A percentile compares a stretch with the other conserved stretches of the same genome.
Evolutionary conservation across 2,888 invertebrate species (phyloP).

Genomic region (Lasioglossum lativentre): DNA sequence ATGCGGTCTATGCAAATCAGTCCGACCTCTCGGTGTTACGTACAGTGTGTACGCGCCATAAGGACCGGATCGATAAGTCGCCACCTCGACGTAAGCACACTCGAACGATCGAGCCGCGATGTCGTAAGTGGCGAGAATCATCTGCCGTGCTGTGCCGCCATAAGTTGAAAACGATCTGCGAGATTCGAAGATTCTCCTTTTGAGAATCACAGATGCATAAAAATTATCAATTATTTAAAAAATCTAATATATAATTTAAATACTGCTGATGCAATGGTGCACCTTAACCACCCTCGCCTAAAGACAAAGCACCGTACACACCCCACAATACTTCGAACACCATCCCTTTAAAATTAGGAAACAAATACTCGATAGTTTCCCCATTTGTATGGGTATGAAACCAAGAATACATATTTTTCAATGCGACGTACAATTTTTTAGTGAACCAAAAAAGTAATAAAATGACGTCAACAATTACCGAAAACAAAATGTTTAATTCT

Average conservation of each 20-base stretch:
- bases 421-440: too few relatives aligned
- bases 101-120: slow-evolving; percentile 46
- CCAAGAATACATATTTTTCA: too few relatives aligned
- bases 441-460: too few relatives aligned
- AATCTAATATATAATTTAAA: not conserved
- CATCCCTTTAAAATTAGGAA: too few relatives aligned
- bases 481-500: not conserved
- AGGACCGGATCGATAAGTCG: slow-evolving; percentile 66
- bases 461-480: not conserved
- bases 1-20: slow-evolving; percentile 57
- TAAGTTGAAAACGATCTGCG: slow-evolving; percentile 21
- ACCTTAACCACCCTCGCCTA: too few relatives aligned
- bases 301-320: too few relatives aligned
- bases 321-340: too few relatives aligned
- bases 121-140: slow-evolving; percentile 51
- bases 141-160: slow-evolving; percentile 36
- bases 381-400: too few relatives aligned
- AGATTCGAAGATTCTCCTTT: not conserved
- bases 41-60: slow-evolving; percentile 51
- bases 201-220: not conserved
- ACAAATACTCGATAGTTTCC: too few relatives aligned
- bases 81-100: slow-evolving; percentile 45
- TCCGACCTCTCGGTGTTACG: slow-evolving; percentile 49
- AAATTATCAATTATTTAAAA: not conserved
- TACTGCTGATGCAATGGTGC: too few relatives aligned